A percentile compares a stretch with the other conserved stretches of the same genome.
These are phyloP conservation scores for Myotis findleyi DNA, from an alignment of 2,797 vertebrate genomes.

Conservation along the genomic window DNA sequence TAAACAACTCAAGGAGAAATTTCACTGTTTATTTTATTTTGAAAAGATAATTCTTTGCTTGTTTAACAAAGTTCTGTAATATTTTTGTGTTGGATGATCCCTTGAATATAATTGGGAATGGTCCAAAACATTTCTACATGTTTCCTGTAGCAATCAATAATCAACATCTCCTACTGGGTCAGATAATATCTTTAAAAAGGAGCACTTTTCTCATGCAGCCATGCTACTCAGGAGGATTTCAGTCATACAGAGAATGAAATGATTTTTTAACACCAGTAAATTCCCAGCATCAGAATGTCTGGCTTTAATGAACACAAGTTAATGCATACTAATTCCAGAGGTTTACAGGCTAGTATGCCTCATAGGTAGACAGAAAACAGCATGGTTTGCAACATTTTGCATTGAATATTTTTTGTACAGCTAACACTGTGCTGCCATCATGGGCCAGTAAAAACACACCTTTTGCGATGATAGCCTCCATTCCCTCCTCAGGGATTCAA, in stretches of 20 bases:
- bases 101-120: background rate
- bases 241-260: background rate
- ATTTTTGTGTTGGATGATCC: background rate
- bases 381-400: background rate
- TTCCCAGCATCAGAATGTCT: background rate
- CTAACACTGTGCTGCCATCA: background rate
- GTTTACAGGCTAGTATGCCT: background rate
- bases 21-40: background rate
- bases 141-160: background rate
- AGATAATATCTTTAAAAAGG: background rate
- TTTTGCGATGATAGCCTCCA: background rate
- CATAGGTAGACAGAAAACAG: background rate
- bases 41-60: background rate
- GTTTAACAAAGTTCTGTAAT: background rate
- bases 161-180: background rate
- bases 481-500: background rate
- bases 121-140: background rate
- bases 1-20: background rate
- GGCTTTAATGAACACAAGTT: slow-evolving; percentile 5
- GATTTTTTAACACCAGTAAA: background rate
- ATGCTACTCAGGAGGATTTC: background rate
- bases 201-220: background rate
- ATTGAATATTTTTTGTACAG: background rate
- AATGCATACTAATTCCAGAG: background rate
- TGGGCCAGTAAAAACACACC: background rate